phyloP scores from a whole-genome alignment of 2,888 invertebrate genomes.

The Hypselothyrea guttata region DNA sequence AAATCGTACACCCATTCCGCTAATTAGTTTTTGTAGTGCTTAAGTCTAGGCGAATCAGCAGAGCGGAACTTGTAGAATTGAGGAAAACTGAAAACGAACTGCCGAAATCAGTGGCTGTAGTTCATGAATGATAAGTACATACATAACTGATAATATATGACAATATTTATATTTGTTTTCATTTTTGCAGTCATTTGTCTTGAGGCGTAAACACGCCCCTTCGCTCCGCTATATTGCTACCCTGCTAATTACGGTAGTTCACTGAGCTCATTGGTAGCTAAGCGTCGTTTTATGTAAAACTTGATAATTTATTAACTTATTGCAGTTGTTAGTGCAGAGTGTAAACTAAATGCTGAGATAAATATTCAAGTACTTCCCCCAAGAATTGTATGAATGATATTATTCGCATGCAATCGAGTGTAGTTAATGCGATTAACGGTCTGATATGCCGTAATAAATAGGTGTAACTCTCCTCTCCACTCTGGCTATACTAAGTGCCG shows the following conservation, averaged over 20 bases:
- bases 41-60: slow-evolving; percentile 23
- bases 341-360: slow-evolving; percentile 13
- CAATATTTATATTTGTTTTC: slow-evolving; percentile 4
- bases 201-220: slow-evolving; percentile 14
- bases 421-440: slow-evolving; percentile 69
- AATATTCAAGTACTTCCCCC: slow-evolving; percentile 17
- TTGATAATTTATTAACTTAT: slow-evolving; percentile 76
- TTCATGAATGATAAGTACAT: slow-evolving; percentile 21
- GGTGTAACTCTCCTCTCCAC: slow-evolving; percentile 50
- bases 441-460: slow-evolving; percentile 67
- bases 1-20: neutral
- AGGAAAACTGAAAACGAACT: slow-evolving; percentile 5
- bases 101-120: slow-evolving; percentile 19
- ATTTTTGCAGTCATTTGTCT: slow-evolving; percentile 49
- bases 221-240: neutral
- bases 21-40: slow-evolving; percentile 33
- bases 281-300: slow-evolving; percentile 65
- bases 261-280: slow-evolving; percentile 63
- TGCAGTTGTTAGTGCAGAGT: slow-evolving; percentile 48
- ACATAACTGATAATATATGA: slow-evolving; percentile 52
- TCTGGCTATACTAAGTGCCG: slow-evolving; percentile 49
- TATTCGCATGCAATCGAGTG: slow-evolving; percentile 60
- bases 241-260: slow-evolving; percentile 60
- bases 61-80: slow-evolving; percentile 31
- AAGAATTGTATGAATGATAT: neutral